Evolutionary conservation across 2,113 vertebrate species (phyloP), one percentile per base, ranked within the genome.

Genomic region (Ciconia stormi): DNA sequence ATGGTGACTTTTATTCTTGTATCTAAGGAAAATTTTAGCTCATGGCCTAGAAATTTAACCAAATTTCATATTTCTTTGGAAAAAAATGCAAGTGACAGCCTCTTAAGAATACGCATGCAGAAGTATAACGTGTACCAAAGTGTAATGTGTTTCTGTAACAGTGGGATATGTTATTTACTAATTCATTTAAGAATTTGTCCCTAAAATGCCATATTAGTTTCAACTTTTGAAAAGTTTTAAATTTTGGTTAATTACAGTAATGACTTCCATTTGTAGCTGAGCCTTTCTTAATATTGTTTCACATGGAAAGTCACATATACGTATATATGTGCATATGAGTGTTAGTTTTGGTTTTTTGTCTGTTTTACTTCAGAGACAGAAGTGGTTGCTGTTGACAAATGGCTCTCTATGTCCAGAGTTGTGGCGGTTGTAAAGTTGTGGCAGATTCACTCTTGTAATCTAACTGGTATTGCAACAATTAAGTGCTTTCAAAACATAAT

Each of bases 401-500:
- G 7, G 11, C 25, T 6, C 16, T 27, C 40, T 38, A 27, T 79
- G 46, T 42, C 27, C 44, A 34, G 63, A 87, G 46, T 53, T 73
- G 50, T 81, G 53, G 30, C 59, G 49, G 19, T 63, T 88, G 17
- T 85, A 53, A 96, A 79, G 86, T 16, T 90, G 87, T 73, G 66
- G 58, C 72, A 91, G 44, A 78, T 92, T 94, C 27, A 65, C 29
- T 89, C 44, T 49, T 84, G 63, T 72, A 36, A 16, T 95, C 55
- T 71, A 53, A 59, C 58, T 89, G 62, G 29, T 91, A n/a, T 5
- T 95, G 77, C 69, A 74, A 87, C 72, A 91, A 78, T 63, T 16
- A 84, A 83, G 52, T 46, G 29, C 50, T 82, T 88, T 92, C 83
- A 77, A 67, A 89, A 95, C 74, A 79, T 71, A 94, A 71, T 49